Evolutionary conservation across 2,888 invertebrate genomes (phyloP).

Genomic region (Drosophila lacicola): DNA sequence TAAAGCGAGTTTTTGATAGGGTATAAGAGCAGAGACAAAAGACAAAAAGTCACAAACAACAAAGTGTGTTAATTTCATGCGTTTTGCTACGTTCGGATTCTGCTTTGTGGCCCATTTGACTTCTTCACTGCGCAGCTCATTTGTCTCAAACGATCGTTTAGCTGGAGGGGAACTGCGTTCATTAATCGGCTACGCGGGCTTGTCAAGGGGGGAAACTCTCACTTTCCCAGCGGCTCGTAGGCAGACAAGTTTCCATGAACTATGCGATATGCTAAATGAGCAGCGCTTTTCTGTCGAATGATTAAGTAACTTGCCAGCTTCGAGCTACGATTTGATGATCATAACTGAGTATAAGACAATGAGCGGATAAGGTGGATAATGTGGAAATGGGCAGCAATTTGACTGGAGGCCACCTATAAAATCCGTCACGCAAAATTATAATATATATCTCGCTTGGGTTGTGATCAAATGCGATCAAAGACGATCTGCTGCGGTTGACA

Average conservation of each 20-base stretch:
- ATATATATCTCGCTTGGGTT: not conserved
- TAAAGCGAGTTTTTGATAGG: not conserved
- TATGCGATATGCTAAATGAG: constrained; percentile 52
- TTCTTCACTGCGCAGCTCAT: constrained; percentile 38
- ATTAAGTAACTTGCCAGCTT: constrained; percentile 42
- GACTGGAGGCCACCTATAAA: constrained; percentile 9
- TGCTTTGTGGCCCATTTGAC: constrained; percentile 53
- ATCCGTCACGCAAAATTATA: no score
- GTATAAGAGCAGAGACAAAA: constrained; percentile 1
- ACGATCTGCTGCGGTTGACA: not conserved
- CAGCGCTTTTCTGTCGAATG: constrained; percentile 30
- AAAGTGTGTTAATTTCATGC: constrained; percentile 68
- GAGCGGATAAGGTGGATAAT: constrained; percentile 16
- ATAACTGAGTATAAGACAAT: constrained; percentile 22
- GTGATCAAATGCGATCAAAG: constrained; percentile 5
- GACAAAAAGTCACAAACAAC: constrained; percentile 15
- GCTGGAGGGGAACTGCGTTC: constrained; percentile 22
- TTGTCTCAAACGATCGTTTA: constrained; percentile 53
- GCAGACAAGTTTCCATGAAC: constrained; percentile 1
- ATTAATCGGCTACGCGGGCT: constrained; percentile 25
- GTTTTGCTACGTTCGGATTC: constrained; percentile 44
- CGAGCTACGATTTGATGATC: constrained; percentile 19
- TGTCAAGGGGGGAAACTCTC: constrained; percentile 56
- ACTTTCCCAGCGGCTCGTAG: constrained; percentile 60
- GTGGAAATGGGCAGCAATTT: constrained; percentile 25